Conservation (phyloP, 2,888 invertebrate species). For the Drosophila antonietae region DNA sequence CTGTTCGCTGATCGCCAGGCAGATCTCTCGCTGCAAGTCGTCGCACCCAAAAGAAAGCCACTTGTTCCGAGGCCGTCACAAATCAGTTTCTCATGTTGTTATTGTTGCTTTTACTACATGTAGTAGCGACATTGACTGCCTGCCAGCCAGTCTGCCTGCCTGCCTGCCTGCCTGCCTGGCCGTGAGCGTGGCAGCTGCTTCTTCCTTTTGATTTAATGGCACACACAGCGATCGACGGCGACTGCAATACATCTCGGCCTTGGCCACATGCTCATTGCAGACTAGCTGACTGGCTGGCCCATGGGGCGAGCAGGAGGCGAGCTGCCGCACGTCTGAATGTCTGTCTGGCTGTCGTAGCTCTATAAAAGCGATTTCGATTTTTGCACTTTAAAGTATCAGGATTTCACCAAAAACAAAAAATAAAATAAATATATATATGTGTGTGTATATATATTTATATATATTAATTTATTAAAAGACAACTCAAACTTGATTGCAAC, state of each 20-base stretch:
- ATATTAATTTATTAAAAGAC: background rate
- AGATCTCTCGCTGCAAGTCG: slow-evolving; percentile 49
- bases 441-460: background rate
- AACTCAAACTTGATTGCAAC: background rate
- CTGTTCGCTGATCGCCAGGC: slow-evolving; percentile 24
- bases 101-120: slow-evolving; percentile 14
- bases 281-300: slow-evolving; percentile 1
- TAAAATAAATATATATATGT: background rate
- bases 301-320: background rate
- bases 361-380: slow-evolving; percentile 53
- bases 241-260: slow-evolving; percentile 41
- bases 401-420: slow-evolving; percentile 65
- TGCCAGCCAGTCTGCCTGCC: slow-evolving; percentile 6
- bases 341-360: slow-evolving; percentile 19
- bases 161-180: slow-evolving; percentile 6
- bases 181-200: slow-evolving; percentile 55
- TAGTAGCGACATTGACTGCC: slow-evolving; percentile 46
- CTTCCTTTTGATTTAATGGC: slow-evolving; percentile 66
- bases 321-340: slow-evolving; percentile 1
- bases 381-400: slow-evolving; percentile 47
- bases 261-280: slow-evolving; percentile 34
- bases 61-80: slow-evolving; percentile 59
- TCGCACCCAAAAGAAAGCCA: slow-evolving; percentile 76
- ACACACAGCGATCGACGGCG: slow-evolving; percentile 33
- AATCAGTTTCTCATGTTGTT: slow-evolving; percentile 52